Percentiles rank a stretch among this genome's conserved stretches.
These are phyloP conservation scores for Papilio dardanus DNA, from an alignment of 1,140 invertebrate species.

Conservation along the genomic window DNA sequence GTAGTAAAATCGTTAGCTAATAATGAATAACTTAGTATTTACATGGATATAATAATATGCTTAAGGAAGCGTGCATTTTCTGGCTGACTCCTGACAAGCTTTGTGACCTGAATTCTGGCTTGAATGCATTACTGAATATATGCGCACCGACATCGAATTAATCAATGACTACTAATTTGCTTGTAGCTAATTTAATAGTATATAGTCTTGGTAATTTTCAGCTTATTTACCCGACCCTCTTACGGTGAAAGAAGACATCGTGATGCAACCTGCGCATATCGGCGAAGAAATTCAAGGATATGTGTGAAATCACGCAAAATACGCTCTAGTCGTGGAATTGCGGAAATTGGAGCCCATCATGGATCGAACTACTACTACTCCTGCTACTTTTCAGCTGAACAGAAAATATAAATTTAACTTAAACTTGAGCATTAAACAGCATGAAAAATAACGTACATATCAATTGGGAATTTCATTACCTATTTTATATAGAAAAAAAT, in stretches of 20 bases:
- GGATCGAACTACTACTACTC: no score
- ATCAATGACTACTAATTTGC: background rate
- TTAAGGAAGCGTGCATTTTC: slow-evolving; percentile 25
- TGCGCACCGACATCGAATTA: background rate
- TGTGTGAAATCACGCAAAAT: no score
- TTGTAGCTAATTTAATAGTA: background rate
- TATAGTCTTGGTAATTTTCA: background rate
- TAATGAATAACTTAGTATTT: background rate
- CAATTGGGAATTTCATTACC: no score
- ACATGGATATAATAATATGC: background rate
- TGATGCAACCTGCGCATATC: no score
- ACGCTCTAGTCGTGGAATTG: no score
- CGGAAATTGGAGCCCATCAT: no score
- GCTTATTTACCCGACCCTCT: no score
- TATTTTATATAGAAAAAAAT: background rate
- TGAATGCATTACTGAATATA: background rate
- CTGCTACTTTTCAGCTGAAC: background rate
- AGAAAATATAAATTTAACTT: background rate
- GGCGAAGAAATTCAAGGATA: no score
- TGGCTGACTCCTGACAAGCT: background rate
- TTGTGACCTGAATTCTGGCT: slow-evolving; percentile 23
- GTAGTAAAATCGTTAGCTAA: background rate
- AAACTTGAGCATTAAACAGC: background rate
- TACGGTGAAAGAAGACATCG: no score
- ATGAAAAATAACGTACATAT: background rate